Evolutionary conservation across 1,140 invertebrate genomes (phyloP).

Genomic region (Diploscapter pachys): DNA sequence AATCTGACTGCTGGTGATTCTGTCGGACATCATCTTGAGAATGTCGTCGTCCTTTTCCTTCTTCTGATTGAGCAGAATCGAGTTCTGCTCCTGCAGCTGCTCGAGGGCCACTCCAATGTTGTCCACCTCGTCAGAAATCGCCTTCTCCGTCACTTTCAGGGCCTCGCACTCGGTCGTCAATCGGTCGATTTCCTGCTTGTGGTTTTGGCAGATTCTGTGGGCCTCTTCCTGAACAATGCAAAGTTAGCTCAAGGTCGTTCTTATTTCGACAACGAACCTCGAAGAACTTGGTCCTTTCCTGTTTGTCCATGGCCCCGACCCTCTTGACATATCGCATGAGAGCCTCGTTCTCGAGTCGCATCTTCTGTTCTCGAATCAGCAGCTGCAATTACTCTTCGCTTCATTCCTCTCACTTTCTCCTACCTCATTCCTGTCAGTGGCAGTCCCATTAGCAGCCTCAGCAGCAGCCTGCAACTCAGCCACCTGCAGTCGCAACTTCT

Average conservation of each 20-base stretch:
- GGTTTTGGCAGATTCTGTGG: slow-evolving; percentile 33
- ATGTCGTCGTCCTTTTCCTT: slow-evolving; percentile 98
- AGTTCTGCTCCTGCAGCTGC: slow-evolving; percentile 99
- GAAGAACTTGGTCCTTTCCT: slow-evolving; percentile 2
- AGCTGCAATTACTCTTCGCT: slow-evolving; percentile 7
- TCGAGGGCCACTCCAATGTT: slow-evolving; percentile 86
- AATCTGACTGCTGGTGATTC: slow-evolving; percentile 42
- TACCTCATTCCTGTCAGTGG: slow-evolving; percentile 5
- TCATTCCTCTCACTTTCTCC: slow-evolving; percentile 22
- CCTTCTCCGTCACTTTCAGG: slow-evolving; percentile 11
- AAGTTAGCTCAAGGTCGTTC: neutral
- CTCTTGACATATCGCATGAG: neutral
- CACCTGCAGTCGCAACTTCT: slow-evolving; percentile 3
- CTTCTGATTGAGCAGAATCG: slow-evolving; percentile 86
- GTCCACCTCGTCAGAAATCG: slow-evolving; percentile 87
- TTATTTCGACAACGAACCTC: slow-evolving; percentile 2
- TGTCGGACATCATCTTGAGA: slow-evolving; percentile 97
- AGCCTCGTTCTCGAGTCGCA: neutral
- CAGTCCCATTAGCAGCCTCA: slow-evolving; percentile 11
- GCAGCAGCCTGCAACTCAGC: slow-evolving; percentile 3
- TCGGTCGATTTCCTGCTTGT: slow-evolving; percentile 44
- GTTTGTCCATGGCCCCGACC: slow-evolving; percentile 6
- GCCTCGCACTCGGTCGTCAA: slow-evolving; percentile 40
- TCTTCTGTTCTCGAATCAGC: neutral
- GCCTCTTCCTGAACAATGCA: slow-evolving; percentile 33